phyloP scores from a whole-genome alignment of 92 coral and sea anemone species.

The Porites rus region DNA sequence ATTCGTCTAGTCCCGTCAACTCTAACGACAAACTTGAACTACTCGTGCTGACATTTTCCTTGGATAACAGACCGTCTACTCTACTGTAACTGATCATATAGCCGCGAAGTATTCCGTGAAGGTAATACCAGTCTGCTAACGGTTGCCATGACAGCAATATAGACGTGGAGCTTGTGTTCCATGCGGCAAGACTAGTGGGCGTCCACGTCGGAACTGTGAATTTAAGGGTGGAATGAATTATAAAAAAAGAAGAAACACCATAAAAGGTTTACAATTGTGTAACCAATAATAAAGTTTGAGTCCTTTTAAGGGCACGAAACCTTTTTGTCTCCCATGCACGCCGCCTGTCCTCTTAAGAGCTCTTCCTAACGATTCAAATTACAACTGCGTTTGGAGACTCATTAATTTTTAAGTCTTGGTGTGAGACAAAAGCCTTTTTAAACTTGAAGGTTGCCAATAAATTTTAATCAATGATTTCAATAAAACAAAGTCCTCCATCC shows the following conservation, averaged over 20 bases:
- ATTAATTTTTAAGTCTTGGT: no score
- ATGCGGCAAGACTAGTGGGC: slow-evolving; percentile 59
- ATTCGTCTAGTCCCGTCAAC: slow-evolving; percentile 63
- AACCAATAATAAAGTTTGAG: no score
- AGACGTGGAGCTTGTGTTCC: slow-evolving; percentile 80
- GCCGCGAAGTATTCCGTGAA: slow-evolving; percentile 72
- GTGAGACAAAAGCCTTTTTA: no score
- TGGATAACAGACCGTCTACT: slow-evolving; percentile 51
- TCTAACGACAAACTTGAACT: slow-evolving; percentile 14
- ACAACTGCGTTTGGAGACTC: no score
- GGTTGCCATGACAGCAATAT: slow-evolving; percentile 77
- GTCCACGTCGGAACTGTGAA: slow-evolving; percentile 62
- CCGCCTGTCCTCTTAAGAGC: no score
- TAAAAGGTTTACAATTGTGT: neutral
- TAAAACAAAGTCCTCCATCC: no score
- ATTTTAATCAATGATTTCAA: no score
- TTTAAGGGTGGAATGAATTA: neutral
- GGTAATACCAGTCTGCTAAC: slow-evolving; percentile 55
- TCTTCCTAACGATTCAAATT: no score
- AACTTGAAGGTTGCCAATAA: no score
- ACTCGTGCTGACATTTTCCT: neutral
- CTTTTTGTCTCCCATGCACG: no score
- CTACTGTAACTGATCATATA: slow-evolving; percentile 60
- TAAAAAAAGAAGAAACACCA: neutral
- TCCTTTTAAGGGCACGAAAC: no score